Evolutionary conservation across 2,888 invertebrate species (phyloP).

Genomic region (Meta bourneti): DNA sequence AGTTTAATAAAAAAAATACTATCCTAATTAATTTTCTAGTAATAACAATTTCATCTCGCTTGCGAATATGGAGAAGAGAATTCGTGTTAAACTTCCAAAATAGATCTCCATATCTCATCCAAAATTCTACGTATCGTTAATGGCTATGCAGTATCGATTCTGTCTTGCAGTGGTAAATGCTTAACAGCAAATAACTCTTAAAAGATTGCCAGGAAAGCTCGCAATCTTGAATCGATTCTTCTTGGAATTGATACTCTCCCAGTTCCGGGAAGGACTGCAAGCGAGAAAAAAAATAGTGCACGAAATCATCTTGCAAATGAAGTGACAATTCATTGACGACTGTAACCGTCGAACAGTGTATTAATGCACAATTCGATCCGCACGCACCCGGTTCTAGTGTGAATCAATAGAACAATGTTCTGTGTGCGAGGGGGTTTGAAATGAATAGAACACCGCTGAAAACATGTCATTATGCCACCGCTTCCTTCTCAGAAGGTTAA

Average conservation of each 20-base stretch:
- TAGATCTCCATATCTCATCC: too few species aligned
- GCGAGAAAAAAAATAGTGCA: background rate
- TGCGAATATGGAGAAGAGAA: too few species aligned
- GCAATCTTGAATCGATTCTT: background rate
- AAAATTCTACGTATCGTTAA: too few species aligned
- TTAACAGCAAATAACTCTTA: too few species aligned
- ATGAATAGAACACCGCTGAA: slow-evolving; percentile 21
- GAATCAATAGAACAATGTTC: slow-evolving; percentile 25
- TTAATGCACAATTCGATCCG: slow-evolving; percentile 12
- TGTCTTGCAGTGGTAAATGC: too few species aligned
- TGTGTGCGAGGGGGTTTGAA: background rate
- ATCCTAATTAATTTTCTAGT: too few species aligned
- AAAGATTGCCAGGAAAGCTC: background rate
- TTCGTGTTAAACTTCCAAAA: too few species aligned
- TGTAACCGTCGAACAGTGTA: background rate
- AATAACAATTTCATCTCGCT: too few species aligned
- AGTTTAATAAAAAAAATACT: too few species aligned
- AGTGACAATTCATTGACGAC: background rate
- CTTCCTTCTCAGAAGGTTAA: slow-evolving; percentile 65
- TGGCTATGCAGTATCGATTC: too few species aligned
- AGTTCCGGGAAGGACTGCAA: background rate
- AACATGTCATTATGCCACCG: slow-evolving; percentile 20
- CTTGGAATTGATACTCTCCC: background rate
- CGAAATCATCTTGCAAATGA: background rate
- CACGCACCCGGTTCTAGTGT: background rate